Evolutionary conservation across 2,113 vertebrate genomes (phyloP).

Genomic region (Dromaius novaehollandiae): DNA sequence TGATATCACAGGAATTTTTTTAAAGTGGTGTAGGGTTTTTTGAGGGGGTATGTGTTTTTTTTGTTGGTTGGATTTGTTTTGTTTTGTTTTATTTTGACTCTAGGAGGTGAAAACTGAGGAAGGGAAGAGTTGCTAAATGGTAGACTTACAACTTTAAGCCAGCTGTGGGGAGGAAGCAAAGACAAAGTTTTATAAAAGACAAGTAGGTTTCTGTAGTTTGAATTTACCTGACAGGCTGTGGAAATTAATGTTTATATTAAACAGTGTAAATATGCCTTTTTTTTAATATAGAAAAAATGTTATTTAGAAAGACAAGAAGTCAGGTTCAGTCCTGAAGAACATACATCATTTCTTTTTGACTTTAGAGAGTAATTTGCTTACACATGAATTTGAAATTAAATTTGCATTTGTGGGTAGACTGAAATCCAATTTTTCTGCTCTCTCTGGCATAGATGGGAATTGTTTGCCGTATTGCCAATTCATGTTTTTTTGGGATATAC

Average conservation of each 20-base stretch:
- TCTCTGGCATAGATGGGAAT: background rate
- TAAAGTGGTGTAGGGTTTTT: background rate
- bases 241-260: background rate
- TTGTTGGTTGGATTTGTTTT: background rate
- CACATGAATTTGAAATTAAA: background rate
- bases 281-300: background rate
- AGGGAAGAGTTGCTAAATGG: background rate
- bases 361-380: background rate
- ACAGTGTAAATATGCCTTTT: background rate
- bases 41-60: background rate
- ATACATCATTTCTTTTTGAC: background rate
- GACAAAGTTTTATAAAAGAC: background rate
- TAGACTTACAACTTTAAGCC: background rate
- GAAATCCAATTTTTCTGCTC: background rate
- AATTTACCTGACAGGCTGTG: background rate
- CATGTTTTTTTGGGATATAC: background rate
- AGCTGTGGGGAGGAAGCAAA: background rate
- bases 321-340: background rate
- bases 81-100: background rate
- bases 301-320: constrained; percentile 2
- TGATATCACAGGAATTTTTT: background rate
- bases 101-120: background rate
- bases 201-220: background rate
- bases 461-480: background rate
- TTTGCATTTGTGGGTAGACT: background rate